phyloP scores from a whole-genome alignment of 1,140 invertebrate species.

The Dendrolimus kikuchii region DNA sequence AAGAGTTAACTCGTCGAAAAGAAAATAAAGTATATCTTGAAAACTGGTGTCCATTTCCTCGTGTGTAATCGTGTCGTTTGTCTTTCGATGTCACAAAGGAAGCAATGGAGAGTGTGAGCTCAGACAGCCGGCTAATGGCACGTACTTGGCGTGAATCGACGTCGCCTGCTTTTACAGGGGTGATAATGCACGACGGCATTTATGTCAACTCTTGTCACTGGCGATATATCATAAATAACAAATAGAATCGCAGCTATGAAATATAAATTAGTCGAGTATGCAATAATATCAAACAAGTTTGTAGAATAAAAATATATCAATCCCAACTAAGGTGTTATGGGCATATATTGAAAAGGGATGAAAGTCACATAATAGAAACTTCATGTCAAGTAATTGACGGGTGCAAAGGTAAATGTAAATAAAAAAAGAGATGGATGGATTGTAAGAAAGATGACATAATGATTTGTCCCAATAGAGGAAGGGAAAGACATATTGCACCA shows the following conservation, averaged over 20 bases:
- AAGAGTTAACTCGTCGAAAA: slow-evolving; percentile 3
- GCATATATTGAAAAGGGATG: too few relatives aligned
- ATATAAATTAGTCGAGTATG: too few relatives aligned
- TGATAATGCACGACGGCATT: slow-evolving; percentile 14
- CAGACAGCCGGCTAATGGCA: slow-evolving; percentile 35
- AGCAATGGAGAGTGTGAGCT: slow-evolving; percentile 24
- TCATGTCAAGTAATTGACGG: too few relatives aligned
- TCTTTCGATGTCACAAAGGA: slow-evolving; percentile 37
- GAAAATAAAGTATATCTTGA: slow-evolving; percentile 5
- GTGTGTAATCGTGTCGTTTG: slow-evolving; percentile 32
- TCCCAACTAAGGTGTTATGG: too few relatives aligned
- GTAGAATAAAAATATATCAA: background rate
- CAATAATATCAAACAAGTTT: background rate
- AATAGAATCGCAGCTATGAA: too few relatives aligned
- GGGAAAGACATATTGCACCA: too few relatives aligned
- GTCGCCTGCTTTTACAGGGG: slow-evolving; percentile 31
- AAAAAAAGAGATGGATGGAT: too few relatives aligned
- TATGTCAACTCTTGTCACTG: background rate
- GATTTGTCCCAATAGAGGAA: too few relatives aligned
- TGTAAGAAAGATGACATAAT: too few relatives aligned
- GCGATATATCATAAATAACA: background rate
- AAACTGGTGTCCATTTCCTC: slow-evolving; percentile 30
- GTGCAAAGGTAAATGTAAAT: too few relatives aligned
- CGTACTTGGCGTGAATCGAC: slow-evolving; percentile 30
- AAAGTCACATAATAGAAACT: too few relatives aligned